phyloP scores from a whole-genome alignment of 2,113 vertebrate species.

The Lepus timidus region DNA sequence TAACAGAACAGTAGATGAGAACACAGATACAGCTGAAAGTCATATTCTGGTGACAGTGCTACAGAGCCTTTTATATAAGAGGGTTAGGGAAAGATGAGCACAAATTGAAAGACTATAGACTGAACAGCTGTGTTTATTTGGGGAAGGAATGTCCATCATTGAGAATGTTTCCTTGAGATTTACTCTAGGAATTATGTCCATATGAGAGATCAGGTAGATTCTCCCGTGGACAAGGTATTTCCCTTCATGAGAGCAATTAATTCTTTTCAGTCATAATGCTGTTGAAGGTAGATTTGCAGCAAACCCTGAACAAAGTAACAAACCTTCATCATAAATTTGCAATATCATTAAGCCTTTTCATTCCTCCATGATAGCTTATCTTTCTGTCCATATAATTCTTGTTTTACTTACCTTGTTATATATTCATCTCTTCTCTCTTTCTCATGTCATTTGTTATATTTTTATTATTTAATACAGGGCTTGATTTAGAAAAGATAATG shows the following conservation, averaged over 20 bases:
- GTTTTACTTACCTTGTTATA: background rate
- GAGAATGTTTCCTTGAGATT: constrained; percentile 54
- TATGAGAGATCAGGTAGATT: constrained; percentile 22
- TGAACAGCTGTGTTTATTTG: constrained; percentile 43
- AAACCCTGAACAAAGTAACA: constrained; percentile 13
- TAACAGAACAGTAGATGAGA: constrained; percentile 67
- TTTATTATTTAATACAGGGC: background rate
- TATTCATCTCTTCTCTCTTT: background rate
- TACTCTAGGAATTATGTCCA: constrained; percentile 32
- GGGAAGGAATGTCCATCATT: background rate
- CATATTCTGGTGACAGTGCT: background rate
- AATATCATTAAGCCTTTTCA: background rate
- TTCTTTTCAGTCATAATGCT: background rate
- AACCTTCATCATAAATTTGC: background rate
- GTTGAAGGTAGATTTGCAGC: background rate
- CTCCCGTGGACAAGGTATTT: constrained; percentile 37
- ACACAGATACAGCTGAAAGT: constrained; percentile 64
- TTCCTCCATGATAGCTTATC: background rate
- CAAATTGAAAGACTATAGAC: background rate
- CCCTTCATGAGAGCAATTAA: constrained; percentile 26
- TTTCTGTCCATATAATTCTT: background rate
- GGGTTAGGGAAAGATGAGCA: constrained; percentile 10
- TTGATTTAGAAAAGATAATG: background rate
- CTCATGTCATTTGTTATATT: background rate
- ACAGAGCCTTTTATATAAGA: background rate